Evolutionary conservation across 2,113 vertebrate species (phyloP).

Genomic region (Myrmecobius fasciatus): DNA sequence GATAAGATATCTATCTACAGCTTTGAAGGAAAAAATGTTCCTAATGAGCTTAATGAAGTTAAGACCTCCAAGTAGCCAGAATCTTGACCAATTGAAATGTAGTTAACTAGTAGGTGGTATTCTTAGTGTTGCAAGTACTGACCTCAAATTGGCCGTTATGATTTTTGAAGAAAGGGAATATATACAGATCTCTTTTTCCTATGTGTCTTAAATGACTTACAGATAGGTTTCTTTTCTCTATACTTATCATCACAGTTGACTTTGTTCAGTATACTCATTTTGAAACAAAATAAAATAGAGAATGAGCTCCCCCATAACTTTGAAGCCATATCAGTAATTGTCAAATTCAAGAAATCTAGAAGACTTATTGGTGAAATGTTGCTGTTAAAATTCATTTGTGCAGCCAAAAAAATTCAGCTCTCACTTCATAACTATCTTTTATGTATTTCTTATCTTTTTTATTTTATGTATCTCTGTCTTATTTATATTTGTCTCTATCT

Average conservation of each 20-base stretch:
- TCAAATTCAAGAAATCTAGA: neutral
- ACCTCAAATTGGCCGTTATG: neutral
- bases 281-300: neutral
- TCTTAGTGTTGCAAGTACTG: neutral
- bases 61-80: neutral
- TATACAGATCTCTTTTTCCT: neutral
- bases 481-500: neutral
- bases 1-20: neutral
- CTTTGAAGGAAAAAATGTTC: neutral
- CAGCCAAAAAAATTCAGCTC: neutral
- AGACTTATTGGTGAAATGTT: neutral
- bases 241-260: conserved; percentile 1
- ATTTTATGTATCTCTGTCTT: too few relatives aligned
- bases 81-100: neutral
- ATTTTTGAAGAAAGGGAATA: neutral
- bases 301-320: neutral
- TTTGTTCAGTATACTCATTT: neutral
- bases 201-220: neutral
- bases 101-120: neutral
- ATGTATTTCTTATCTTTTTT: neutral
- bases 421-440: neutral
- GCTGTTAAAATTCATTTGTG: neutral
- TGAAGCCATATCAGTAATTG: conserved; percentile 23
- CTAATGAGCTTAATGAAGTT: neutral
- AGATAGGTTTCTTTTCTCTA: neutral